Evolutionary conservation across 64 coral and sea anemone genomes (phyloP), one percentile per base, ranked within the genome.

Genomic region (Montipora cactus): DNA sequence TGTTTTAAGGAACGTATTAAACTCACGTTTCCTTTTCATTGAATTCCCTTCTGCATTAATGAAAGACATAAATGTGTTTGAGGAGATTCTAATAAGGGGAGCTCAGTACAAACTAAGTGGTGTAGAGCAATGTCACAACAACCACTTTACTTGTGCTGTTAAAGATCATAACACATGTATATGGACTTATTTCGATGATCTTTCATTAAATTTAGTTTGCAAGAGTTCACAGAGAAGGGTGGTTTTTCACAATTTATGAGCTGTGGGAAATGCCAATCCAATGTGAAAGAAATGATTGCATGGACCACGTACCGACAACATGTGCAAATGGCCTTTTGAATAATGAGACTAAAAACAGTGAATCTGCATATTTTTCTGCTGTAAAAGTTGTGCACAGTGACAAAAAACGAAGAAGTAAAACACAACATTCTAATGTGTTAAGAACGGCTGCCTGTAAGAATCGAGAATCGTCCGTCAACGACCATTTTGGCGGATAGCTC

Each of bases 1-100:
- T 59, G 49, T 44, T 44, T 91, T 91, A 15, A 83, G 45, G 2
- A 82, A 53, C 59, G 89, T 91, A 49, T 44, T 20, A 52, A 80
- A 91, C 16, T 72, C 68, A 1, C 5, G 6, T 0, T 91, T 91
- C 48, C 66, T 91, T 25, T 91, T 91, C 44, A 75, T 91, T 81
- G 89, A 81, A 81, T 91, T 91, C 7, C 18, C 77, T 79, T 49
- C 49, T 79, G 77, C 0, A 2, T 79, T 79, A 19, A 21, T 79
- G 49, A 79, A 79, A 20, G 75, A 77, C 3, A 76, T 52, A 79
- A 79, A 79, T 52, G 19, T 57, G 28, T 51, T 79, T 57, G 77
- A 79, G 77, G 7, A 13, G 47, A 79, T 79, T 53, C 47, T 4
- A 5, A 51, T 79, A 49, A 53, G 4, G 50, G 48, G 19, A 51